These are phyloP conservation scores for Rhorus exstirpatorius DNA, from an alignment of 2,888 invertebrate genomes.

Conservation along the genomic window DNA sequence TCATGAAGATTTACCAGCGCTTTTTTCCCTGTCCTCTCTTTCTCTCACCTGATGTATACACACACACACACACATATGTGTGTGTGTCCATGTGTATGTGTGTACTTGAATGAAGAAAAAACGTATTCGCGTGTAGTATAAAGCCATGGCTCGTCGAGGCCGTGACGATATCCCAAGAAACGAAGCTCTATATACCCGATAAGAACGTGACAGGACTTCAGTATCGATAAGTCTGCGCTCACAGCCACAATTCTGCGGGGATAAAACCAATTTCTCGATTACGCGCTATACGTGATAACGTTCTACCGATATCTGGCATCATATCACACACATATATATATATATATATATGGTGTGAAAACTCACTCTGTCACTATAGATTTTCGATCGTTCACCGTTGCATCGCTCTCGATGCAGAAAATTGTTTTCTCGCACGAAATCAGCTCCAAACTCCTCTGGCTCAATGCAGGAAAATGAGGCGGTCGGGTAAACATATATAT, in stretches of 20 bases:
- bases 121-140: slow-evolving; percentile 55
- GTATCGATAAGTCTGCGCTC: slow-evolving; percentile 46
- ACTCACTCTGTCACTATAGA: slow-evolving; percentile 30
- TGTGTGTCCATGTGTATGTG: neutral
- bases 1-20: slow-evolving; percentile 47
- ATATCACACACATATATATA: slow-evolving; percentile 22
- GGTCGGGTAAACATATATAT: no score
- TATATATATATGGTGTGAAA: slow-evolving; percentile 18
- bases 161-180: slow-evolving; percentile 62
- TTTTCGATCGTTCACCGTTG: slow-evolving; percentile 9
- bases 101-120: slow-evolving; percentile 36
- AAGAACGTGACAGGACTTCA: slow-evolving; percentile 67
- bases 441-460: no score
- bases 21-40: slow-evolving; percentile 10
- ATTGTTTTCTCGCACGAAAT: slow-evolving; percentile 14
- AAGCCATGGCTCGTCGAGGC: slow-evolving; percentile 61
- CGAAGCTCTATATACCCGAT: slow-evolving; percentile 61
- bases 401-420: slow-evolving; percentile 11
- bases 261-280: slow-evolving; percentile 70
- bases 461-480: no score
- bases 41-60: neutral
- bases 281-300: slow-evolving; percentile 70
- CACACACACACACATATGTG: no score
- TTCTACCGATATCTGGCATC: slow-evolving; percentile 45
- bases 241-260: slow-evolving; percentile 62